Evolutionary conservation across 2,797 vertebrate species (phyloP).

Genomic region (Poliocrania exsul): DNA sequence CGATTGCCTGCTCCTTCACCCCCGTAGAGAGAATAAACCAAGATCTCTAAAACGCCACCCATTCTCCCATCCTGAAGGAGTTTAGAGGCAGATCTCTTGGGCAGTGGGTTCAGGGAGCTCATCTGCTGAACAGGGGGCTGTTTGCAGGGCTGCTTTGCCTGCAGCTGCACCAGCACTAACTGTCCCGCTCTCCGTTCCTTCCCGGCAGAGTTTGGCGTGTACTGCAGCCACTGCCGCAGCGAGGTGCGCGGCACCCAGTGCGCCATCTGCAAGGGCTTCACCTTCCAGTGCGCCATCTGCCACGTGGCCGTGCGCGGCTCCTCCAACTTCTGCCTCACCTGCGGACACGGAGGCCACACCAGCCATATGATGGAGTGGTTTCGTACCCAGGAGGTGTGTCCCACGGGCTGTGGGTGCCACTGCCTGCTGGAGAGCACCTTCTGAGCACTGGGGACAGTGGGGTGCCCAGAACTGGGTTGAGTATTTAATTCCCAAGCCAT

Average conservation of each 20-base stretch:
- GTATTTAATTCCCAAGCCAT: neutral
- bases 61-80: neutral
- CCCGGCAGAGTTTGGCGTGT: constrained; percentile 91
- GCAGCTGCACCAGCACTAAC: accelerated
- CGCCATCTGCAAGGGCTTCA: constrained; percentile 92
- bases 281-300: constrained; percentile 96
- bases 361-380: constrained; percentile 99
- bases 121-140: accelerated
- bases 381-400: constrained; percentile 92
- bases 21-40: accelerated
- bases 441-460: constrained; percentile 45
- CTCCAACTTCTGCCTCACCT: constrained; percentile 96
- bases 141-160: neutral
- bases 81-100: neutral
- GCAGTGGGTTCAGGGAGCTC: accelerated
- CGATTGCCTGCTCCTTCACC: accelerated
- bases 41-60: accelerated
- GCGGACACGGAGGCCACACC: constrained; percentile 94
- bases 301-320: constrained; percentile 95
- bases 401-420: constrained; percentile 94
- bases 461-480: accelerated
- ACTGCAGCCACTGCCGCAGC: constrained; percentile 95
- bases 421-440: constrained; percentile 95
- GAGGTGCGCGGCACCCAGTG: constrained; percentile 94
- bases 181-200: neutral